Percentiles rank a stretch among this genome's conserved stretches.
Conservation (phyloP, 2,113 vertebrate species). For the Syngnathus typhle region DNA sequence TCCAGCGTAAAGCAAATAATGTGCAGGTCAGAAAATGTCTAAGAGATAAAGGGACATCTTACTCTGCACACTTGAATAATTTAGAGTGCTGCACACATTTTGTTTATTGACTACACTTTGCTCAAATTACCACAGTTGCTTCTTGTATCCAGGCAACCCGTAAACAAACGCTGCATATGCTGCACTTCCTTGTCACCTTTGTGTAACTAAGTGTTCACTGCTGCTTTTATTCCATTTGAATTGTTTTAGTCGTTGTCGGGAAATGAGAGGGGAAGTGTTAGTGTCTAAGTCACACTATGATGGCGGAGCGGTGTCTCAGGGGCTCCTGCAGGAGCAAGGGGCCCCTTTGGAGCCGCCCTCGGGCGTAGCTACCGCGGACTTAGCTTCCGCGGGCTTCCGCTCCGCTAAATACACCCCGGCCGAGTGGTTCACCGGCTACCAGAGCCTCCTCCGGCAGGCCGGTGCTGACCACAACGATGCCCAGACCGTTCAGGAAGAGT, state of each 20-base stretch:
- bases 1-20: neutral
- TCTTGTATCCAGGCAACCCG: conserved; percentile 1
- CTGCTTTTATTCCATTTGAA: neutral
- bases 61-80: neutral
- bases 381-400: conserved; percentile 74
- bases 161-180: neutral
- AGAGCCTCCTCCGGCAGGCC: conserved; percentile 59
- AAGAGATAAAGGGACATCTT: neutral
- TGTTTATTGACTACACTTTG: neutral
- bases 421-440: conserved; percentile 77
- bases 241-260: neutral
- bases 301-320: conserved; percentile 46
- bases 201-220: neutral
- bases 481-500: conserved; percentile 54
- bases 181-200: neutral
- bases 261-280: conserved; percentile 58
- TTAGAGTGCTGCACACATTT: neutral
- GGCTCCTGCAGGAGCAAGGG: conserved; percentile 23
- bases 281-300: conserved; percentile 52
- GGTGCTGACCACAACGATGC: conserved; percentile 34
- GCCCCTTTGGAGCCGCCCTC: conserved; percentile 55
- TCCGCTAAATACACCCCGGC: conserved; percentile 73
- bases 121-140: neutral
- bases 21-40: conserved; percentile 1
- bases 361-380: conserved; percentile 72